Base-by-base conservation (phyloP, 1,140 invertebrate species). In the Sycophila sp. region DNA sequence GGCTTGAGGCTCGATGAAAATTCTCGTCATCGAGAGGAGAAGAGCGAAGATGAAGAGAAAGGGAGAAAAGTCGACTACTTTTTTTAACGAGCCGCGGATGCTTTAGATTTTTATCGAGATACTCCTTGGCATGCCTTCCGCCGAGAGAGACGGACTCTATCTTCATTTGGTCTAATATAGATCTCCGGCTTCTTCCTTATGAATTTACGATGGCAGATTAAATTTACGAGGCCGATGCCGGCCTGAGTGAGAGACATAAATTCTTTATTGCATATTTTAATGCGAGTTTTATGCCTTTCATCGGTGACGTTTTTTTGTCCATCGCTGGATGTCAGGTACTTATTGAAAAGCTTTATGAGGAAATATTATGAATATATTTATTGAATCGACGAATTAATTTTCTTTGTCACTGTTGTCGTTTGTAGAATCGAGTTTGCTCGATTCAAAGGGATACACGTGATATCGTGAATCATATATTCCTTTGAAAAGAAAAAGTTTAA, bases 1-100 rank as follows among this genome's bases (percentile, higher is more conserved):
- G n/a, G n/a, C n/a, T n/a, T n/a, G n/a, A n/a, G n/a, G n/a, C n/a
- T n/a, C 56, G 38, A 74, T 73, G 73, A 58, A 72, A 47, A 66
- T 69, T 73, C 73, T 58, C 59, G 51, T 75, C 71, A 59, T 69
- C 64, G 63, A 55, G 69, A 69, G 69, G 24, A 22, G 42, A 10
- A 47, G n/a, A n/a, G n/a, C n/a, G n/a, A 70, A 69, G 69, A 47
- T 47, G 42, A 10, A 47, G n/a, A n/a, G n/a, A n/a, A n/a, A n/a
- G n/a, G n/a, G n/a, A n/a, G n/a, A n/a, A n/a, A n/a, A n/a, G n/a
- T n/a, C 42, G 19, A 7, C 71, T 49, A 62, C 70, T 30, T 22
- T 49, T 26, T 51, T 53, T 53, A 53, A 53, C 49, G 49, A 53
- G 49, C 26, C 26, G 11, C 26, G 49, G 49, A 53, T 53, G 49